phyloP scores from a whole-genome alignment of 2,113 vertebrate genomes.

The Loxodonta africana region DNA sequence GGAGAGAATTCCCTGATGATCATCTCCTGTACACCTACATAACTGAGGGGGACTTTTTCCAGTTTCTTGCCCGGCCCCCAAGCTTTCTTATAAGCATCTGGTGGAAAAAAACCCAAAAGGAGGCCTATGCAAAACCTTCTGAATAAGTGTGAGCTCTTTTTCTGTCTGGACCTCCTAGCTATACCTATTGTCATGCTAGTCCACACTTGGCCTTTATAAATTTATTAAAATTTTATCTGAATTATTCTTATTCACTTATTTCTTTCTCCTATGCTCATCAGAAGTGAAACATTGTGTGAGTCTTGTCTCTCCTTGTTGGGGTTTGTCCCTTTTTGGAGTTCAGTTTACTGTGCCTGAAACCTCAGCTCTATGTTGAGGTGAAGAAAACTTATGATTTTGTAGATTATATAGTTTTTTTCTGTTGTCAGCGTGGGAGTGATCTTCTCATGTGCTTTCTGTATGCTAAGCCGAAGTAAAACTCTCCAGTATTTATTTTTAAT shows the following conservation, averaged over 20 bases:
- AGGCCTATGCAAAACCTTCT: background rate
- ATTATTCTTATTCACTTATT: background rate
- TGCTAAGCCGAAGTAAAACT: background rate
- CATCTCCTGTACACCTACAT: background rate
- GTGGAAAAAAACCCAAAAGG: too few relatives aligned
- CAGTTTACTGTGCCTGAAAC: conserved; percentile 16
- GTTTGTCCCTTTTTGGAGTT: conserved; percentile 44
- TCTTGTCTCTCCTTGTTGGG: background rate
- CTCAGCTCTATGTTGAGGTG: background rate
- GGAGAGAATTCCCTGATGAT: background rate
- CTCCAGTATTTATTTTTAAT: background rate
- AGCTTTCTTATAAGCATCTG: background rate
- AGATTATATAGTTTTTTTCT: background rate
- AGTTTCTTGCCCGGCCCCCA: background rate
- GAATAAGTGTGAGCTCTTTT: background rate
- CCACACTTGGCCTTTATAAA: background rate
- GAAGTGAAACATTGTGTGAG: background rate
- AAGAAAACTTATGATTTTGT: conserved; percentile 4
- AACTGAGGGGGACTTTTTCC: background rate
- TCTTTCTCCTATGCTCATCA: background rate
- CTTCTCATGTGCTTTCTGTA: background rate
- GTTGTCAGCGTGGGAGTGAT: background rate
- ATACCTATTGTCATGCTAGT: background rate
- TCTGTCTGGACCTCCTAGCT: background rate
- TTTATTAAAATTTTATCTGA: background rate